These are phyloP conservation scores for Homarus americanus DNA, from an alignment of 1,140 invertebrate genomes.

Conservation along the genomic window DNA sequence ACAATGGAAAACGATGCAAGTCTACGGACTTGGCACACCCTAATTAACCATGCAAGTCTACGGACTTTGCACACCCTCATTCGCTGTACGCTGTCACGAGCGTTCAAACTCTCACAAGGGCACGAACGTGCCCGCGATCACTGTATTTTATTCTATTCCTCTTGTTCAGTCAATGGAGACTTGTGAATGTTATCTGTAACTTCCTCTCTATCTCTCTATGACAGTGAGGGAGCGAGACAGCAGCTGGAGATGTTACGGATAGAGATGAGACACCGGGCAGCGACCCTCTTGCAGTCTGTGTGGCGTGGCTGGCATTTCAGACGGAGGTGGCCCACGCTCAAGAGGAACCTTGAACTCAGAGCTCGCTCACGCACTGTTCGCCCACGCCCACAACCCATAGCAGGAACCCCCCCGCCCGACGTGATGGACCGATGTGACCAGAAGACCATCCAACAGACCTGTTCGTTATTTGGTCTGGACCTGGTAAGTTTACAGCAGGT, in stretches of 20 bases:
- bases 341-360: slow-evolving; percentile 77
- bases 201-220: background rate
- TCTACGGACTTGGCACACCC: too few species aligned
- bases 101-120: too few species aligned
- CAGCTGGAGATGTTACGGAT: slow-evolving; percentile 89
- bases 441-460: slow-evolving; percentile 93
- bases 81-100: too few species aligned
- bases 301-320: slow-evolving; percentile 89
- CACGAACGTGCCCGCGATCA: too few species aligned
- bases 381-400: slow-evolving; percentile 88
- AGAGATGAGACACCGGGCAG: slow-evolving; percentile 87
- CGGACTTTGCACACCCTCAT: too few species aligned
- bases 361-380: slow-evolving; percentile 66
- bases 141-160: too few species aligned
- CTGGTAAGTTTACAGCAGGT: slow-evolving; percentile 81
- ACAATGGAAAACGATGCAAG: too few species aligned
- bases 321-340: slow-evolving; percentile 84
- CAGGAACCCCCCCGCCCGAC: slow-evolving; percentile 81
- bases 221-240: slow-evolving; percentile 93
- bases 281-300: slow-evolving; percentile 86
- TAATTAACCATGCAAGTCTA: too few species aligned
- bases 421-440: slow-evolving; percentile 86
- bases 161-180: too few species aligned
- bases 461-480: slow-evolving; percentile 92
- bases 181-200: too few species aligned